Conservation (phyloP, 2,888 invertebrate species). For the Zaprionus bogoriensis region DNA sequence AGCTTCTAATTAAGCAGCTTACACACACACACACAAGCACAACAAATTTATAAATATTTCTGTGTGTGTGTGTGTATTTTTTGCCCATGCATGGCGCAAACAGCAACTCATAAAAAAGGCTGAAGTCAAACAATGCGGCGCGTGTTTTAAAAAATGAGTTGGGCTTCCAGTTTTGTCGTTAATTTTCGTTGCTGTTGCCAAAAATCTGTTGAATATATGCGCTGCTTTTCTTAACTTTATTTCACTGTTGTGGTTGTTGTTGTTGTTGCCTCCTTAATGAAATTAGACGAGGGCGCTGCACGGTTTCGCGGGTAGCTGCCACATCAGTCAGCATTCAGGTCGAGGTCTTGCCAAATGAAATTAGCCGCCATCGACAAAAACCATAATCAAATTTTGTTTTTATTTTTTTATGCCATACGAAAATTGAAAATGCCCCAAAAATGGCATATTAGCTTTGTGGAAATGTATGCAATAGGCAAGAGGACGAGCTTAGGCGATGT, state of each 20-base stretch:
- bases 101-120: slow-evolving; percentile 61
- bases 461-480: too few relatives aligned
- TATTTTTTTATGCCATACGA: slow-evolving; percentile 53
- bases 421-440: slow-evolving; percentile 67
- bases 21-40: slow-evolving; percentile 21
- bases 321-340: slow-evolving; percentile 69
- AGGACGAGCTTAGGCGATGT: too few relatives aligned
- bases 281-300: slow-evolving; percentile 49
- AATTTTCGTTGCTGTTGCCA: slow-evolving; percentile 37
- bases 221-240: not conserved
- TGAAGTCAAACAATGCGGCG: slow-evolving; percentile 57
- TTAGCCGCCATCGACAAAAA: slow-evolving; percentile 71
- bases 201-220: slow-evolving; percentile 64
- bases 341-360: slow-evolving; percentile 62
- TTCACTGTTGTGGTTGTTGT: not conserved
- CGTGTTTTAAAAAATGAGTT: slow-evolving; percentile 62
- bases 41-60: not conserved
- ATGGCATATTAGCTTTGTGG: too few relatives aligned
- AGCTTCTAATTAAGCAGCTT: slow-evolving; percentile 64
- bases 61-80: not conserved
- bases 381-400: slow-evolving; percentile 69
- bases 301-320: slow-evolving; percentile 37
- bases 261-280: slow-evolving; percentile 54
- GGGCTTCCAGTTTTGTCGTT: slow-evolving; percentile 52
- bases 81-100: not conserved